Percentiles rank a stretch among this genome's conserved stretches.
Conservation (phyloP, 2,113 vertebrate species). For the Dromiciops gliroides region DNA sequence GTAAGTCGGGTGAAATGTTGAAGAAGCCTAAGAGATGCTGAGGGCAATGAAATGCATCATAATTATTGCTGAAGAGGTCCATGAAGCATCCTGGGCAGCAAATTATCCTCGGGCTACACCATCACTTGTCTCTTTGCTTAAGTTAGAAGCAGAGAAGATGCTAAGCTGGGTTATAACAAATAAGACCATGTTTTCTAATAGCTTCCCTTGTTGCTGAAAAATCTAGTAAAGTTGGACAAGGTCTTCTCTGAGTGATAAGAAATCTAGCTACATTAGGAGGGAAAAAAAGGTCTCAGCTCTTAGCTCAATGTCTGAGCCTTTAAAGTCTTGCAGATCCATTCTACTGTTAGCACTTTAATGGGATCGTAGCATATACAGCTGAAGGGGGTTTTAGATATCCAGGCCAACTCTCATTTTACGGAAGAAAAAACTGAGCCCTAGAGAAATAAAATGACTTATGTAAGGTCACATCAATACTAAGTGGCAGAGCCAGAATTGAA, state of each 20-base stretch:
- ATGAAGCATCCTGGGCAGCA: neutral
- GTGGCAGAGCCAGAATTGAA: neutral
- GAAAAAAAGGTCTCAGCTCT: neutral
- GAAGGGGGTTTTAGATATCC: neutral
- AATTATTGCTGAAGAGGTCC: neutral
- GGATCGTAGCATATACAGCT: neutral
- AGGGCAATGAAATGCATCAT: neutral
- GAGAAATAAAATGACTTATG: neutral
- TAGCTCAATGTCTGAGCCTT: neutral
- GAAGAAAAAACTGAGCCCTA: neutral
- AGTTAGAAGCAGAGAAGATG: conserved; percentile 32
- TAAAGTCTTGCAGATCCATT: neutral
- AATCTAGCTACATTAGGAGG: neutral
- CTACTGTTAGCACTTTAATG: neutral
- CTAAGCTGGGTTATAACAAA: conserved; percentile 17
- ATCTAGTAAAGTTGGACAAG: neutral
- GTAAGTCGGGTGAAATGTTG: neutral
- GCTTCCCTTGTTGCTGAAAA: neutral
- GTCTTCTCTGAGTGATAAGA: neutral
- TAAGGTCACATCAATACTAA: neutral
- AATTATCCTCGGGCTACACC: neutral
- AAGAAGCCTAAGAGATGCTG: neutral
- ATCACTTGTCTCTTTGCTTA: conserved; percentile 11
- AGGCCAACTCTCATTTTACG: neutral
- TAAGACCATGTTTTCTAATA: neutral